These are phyloP conservation scores for Laothoe populi DNA, from an alignment of 2,888 invertebrate species.

Conservation along the genomic window DNA sequence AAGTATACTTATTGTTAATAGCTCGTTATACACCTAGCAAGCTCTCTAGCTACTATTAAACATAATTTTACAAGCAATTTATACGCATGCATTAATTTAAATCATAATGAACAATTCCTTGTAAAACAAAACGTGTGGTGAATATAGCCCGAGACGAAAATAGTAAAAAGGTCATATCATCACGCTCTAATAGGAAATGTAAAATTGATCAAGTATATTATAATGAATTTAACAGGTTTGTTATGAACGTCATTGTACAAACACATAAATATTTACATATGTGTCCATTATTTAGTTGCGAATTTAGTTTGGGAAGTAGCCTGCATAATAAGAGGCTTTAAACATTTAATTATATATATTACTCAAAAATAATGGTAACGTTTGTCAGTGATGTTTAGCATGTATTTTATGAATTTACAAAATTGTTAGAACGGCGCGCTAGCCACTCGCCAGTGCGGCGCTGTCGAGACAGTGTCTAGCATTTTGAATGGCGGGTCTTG, in stretches of 20 bases:
- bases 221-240: conserved; percentile 30
- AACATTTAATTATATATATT: not conserved
- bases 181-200: conserved; percentile 30
- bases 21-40: too few relatives aligned
- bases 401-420: too few relatives aligned
- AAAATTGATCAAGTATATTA: not conserved
- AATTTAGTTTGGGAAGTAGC: not conserved
- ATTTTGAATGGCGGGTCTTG: not conserved
- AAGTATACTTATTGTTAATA: too few relatives aligned
- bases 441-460: not conserved
- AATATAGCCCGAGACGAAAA: conserved; percentile 28
- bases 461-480: not conserved
- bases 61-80: too few relatives aligned
- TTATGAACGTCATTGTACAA: conserved; percentile 28
- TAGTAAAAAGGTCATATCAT: conserved; percentile 33
- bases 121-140: not conserved
- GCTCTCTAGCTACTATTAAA: too few relatives aligned
- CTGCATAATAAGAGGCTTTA: not conserved
- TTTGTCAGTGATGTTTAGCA: too few relatives aligned
- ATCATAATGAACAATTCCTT: not conserved
- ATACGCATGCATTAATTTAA: not conserved
- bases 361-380: too few relatives aligned
- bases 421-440: not conserved
- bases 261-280: not conserved
- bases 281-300: conserved; percentile 14